phyloP scores from a whole-genome alignment of 2,888 invertebrate species.

The Pheosia tremula region DNA sequence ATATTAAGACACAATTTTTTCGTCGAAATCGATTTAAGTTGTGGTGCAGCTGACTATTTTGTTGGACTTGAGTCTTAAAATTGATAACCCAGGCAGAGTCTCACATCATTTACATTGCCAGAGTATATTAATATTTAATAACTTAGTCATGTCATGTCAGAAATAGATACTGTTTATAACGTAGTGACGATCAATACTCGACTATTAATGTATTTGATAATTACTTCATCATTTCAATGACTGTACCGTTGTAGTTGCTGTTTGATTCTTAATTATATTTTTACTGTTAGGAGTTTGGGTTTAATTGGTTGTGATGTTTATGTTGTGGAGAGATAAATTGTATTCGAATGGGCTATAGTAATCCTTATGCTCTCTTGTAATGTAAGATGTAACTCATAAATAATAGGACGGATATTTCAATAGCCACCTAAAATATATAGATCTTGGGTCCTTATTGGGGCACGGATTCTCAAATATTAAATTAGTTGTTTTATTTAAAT shows the following conservation, averaged over 20 bases:
- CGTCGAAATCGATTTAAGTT: too few relatives aligned
- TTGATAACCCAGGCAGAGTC: too few relatives aligned
- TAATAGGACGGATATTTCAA: neutral
- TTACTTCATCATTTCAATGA: slow-evolving; percentile 19
- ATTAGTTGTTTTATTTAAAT: too few relatives aligned
- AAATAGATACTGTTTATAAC: slow-evolving; percentile 45
- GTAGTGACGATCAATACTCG: slow-evolving; percentile 39
- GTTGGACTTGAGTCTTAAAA: too few relatives aligned
- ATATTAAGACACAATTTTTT: too few relatives aligned
- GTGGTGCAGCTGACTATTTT: too few relatives aligned
- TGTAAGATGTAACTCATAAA: neutral
- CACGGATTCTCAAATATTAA: too few relatives aligned
- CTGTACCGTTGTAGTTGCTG: slow-evolving; percentile 11
- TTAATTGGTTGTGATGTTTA: slow-evolving; percentile 14
- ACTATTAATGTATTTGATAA: slow-evolving; percentile 23
- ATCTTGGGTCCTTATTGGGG: too few relatives aligned
- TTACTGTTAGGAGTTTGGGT: slow-evolving; percentile 16
- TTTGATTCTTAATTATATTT: slow-evolving; percentile 22
- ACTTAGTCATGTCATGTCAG: slow-evolving; percentile 35
- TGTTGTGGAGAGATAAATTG: slow-evolving; percentile 13
- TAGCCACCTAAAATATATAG: too few relatives aligned
- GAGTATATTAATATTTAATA: neutral
- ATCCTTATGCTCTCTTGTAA: neutral
- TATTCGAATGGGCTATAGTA: neutral
- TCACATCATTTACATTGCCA: too few relatives aligned